Evolutionary conservation across 2,888 invertebrate genomes (phyloP).

Genomic region (Lordiphosa andalusiaca): DNA sequence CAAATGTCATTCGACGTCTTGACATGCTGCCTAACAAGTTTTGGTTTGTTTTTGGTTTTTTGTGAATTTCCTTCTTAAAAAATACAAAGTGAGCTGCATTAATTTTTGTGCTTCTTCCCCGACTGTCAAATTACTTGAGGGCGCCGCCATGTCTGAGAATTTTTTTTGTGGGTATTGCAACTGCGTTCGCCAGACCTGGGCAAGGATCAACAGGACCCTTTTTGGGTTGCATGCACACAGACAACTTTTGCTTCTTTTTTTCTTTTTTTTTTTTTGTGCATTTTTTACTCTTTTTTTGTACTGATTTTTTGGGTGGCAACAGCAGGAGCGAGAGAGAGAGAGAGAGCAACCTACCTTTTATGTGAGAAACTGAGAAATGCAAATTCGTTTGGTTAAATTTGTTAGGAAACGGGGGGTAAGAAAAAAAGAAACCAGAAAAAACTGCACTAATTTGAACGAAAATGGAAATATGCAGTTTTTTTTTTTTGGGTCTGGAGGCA

Average conservation of each 20-base stretch:
- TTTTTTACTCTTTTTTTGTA: constrained; percentile 21
- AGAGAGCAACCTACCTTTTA: constrained; percentile 45
- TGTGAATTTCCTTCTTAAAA: constrained; percentile 21
- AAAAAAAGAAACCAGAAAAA: constrained; percentile 45
- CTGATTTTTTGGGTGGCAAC: constrained; percentile 23
- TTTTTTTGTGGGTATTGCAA: constrained; percentile 47
- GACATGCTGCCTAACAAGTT: constrained; percentile 69
- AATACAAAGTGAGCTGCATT: constrained; percentile 34
- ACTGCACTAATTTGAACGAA: constrained; percentile 66
- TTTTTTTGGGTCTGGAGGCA: constrained; percentile 12
- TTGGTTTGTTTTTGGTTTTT: constrained; percentile 22
- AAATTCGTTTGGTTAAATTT: constrained; percentile 65
- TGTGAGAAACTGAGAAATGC: constrained; percentile 63
- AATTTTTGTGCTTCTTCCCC: constrained; percentile 25
- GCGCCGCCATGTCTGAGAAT: constrained; percentile 70
- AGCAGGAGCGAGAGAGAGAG: constrained; percentile 53
- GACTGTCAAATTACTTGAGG: constrained; percentile 71
- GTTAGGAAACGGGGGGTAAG: constrained; percentile 39
- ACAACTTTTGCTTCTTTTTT: constrained; percentile 34
- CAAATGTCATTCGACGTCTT: constrained; percentile 58
- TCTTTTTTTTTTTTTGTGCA: constrained; percentile 16
- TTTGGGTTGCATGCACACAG: constrained; percentile 38
- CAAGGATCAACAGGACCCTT: constrained; percentile 16
- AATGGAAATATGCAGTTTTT: constrained; percentile 32
- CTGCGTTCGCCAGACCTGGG: constrained; percentile 3